A percentile compares a stretch with the other conserved stretches of the same genome.
Evolutionary conservation across 2,888 invertebrate species (phyloP).

Genomic region (Pachycephus smyrnensis): DNA sequence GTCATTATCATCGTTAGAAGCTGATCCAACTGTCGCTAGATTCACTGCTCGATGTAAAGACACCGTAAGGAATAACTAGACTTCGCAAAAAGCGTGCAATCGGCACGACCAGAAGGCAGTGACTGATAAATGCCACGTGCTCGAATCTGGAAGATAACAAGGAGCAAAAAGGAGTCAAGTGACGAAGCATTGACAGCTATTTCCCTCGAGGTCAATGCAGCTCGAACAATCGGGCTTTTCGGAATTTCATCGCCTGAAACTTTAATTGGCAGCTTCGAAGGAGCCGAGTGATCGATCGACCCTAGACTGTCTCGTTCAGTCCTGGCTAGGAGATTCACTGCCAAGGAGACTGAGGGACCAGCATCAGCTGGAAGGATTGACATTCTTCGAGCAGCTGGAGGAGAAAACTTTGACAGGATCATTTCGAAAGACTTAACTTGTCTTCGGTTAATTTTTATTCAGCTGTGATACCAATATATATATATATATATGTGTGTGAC

Average conservation of each 20-base stretch:
- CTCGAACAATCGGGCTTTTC: constrained; percentile 6
- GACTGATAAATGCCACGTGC: neutral
- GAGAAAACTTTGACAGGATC: neutral
- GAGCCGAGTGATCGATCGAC: neutral
- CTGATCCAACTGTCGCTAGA: neutral
- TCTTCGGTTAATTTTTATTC: neutral
- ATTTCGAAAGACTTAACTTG: neutral
- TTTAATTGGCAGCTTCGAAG: constrained; percentile 41
- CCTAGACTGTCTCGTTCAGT: neutral
- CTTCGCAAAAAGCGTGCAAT: neutral
- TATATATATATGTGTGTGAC: neutral
- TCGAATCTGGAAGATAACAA: neutral
- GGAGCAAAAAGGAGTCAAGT: neutral
- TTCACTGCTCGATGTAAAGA: neutral
- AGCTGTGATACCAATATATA: neutral
- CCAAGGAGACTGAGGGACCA: neutral
- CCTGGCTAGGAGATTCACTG: neutral
- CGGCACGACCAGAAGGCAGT: neutral
- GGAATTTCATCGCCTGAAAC: constrained; percentile 32
- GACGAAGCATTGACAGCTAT: constrained; percentile 44
- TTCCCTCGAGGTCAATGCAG: constrained; percentile 43
- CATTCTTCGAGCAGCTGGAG: neutral
- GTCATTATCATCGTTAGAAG: neutral
- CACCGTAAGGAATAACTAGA: neutral
- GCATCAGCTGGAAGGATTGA: neutral